These are phyloP conservation scores for Platysternon megacephalum DNA, from an alignment of 2,113 vertebrate species.

Conservation along the genomic window DNA sequence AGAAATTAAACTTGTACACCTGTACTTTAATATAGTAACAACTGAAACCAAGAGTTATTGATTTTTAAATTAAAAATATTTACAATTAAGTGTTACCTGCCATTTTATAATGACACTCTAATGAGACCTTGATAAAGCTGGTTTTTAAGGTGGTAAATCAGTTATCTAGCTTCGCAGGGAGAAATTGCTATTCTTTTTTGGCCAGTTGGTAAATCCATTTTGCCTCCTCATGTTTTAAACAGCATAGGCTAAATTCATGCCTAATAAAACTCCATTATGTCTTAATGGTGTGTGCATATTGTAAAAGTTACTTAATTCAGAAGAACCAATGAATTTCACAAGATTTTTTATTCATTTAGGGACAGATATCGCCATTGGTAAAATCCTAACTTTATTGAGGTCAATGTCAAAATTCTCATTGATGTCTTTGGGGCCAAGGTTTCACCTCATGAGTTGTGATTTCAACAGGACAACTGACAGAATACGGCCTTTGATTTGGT, in stretches of 20 bases:
- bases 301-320: not conserved
- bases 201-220: not conserved
- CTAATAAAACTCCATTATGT: not conserved
- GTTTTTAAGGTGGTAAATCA: not conserved
- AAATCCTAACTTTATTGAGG: not conserved
- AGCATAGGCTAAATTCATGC: not conserved
- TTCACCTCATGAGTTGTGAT: not conserved
- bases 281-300: not conserved
- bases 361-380: not conserved
- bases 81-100: not conserved
- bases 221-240: not conserved
- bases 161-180: not conserved
- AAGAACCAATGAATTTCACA: not conserved
- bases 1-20: constrained; percentile 28
- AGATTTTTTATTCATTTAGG: not conserved
- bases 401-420: not conserved
- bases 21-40: not conserved
- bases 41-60: not conserved
- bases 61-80: not conserved
- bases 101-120: not conserved
- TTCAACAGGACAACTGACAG: not conserved
- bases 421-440: not conserved
- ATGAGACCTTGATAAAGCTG: not conserved
- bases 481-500: not conserved
- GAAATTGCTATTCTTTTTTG: not conserved